phyloP scores from a whole-genome alignment of 2,113 vertebrate genomes.

The Apaloderma vittatum region DNA sequence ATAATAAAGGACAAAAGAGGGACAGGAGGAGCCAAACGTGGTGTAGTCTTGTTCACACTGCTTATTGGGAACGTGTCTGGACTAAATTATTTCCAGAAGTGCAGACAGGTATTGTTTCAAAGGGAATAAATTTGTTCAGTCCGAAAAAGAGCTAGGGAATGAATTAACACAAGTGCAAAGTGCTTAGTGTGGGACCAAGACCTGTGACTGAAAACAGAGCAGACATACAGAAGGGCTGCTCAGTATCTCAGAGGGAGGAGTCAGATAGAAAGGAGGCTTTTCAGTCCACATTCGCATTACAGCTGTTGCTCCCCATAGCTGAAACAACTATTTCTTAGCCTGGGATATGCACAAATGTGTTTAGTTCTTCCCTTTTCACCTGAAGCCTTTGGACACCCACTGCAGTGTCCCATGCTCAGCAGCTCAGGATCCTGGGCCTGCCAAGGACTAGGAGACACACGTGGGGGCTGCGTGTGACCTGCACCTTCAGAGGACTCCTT shows the following conservation, averaged over 20 bases:
- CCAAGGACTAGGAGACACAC: background rate
- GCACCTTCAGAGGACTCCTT: background rate
- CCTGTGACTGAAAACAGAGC: background rate
- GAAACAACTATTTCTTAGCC: background rate
- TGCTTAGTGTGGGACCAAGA: background rate
- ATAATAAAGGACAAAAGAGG: background rate
- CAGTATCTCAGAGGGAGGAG: background rate
- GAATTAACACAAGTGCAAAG: background rate
- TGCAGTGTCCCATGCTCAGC: background rate
- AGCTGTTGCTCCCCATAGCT: background rate
- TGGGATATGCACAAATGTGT: background rate
- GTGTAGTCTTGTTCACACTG: background rate
- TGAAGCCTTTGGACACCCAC: background rate
- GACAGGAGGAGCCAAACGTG: background rate
- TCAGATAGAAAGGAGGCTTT: background rate
- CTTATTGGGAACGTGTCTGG: background rate
- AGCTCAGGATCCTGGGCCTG: background rate
- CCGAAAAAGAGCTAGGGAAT: background rate
- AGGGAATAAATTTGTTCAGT: background rate
- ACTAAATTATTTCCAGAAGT: background rate
- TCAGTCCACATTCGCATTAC: background rate
- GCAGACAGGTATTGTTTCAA: background rate
- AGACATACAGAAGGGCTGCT: background rate
- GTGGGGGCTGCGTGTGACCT: background rate
- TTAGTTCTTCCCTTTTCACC: background rate